These are phyloP conservation scores for Merops nubicus DNA, from an alignment of 2,113 vertebrate genomes.

Conservation along the genomic window DNA sequence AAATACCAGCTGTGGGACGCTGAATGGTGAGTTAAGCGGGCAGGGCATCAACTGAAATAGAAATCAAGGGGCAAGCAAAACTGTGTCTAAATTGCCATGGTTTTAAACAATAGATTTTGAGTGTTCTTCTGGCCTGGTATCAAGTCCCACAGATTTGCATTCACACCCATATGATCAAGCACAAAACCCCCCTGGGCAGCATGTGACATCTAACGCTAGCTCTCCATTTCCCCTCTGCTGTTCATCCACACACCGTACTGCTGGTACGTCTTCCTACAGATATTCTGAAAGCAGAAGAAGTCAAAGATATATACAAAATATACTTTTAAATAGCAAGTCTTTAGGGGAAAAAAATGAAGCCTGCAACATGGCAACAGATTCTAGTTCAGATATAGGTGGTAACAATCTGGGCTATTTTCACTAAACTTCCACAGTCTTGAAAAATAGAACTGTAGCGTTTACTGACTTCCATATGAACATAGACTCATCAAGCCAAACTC, in stretches of 20 bases:
- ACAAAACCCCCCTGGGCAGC: background rate
- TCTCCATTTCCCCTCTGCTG: background rate
- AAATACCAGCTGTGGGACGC: background rate
- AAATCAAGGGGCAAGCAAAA: background rate
- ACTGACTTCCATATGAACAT: background rate
- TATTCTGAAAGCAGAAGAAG: background rate
- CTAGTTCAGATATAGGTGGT: background rate
- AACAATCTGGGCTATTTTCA: background rate
- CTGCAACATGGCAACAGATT: background rate
- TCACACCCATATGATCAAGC: background rate
- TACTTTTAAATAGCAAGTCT: background rate
- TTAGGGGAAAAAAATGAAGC: background rate
- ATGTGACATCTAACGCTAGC: conserved; percentile 31
- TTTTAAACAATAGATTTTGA: background rate
- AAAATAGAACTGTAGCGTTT: conserved; percentile 3
- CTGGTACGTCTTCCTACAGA: background rate
- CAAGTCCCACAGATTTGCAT: conserved; percentile 41
- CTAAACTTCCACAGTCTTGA: background rate
- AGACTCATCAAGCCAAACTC: background rate
- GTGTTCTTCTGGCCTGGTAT: background rate
- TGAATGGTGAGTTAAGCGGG: background rate
- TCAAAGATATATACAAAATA: background rate
- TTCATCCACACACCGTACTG: background rate
- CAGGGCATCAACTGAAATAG: background rate
- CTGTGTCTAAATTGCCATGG: background rate